Conservation (phyloP, 2,113 vertebrate species). For the Equus przewalskii region DNA sequence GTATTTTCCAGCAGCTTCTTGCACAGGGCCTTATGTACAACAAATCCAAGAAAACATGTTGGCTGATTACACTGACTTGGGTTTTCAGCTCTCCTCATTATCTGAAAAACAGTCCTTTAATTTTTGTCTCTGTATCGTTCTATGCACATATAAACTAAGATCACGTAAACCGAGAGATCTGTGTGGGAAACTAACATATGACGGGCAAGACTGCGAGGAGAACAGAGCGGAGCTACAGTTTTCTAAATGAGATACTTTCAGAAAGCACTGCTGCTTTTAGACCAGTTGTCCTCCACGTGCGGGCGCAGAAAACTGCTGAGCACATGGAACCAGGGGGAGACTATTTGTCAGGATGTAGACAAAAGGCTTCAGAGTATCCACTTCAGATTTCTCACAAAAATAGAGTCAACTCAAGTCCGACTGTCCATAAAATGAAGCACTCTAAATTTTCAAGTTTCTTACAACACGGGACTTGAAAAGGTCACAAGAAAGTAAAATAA, state of each 20-base stretch:
- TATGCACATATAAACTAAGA: not conserved
- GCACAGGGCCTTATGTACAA: not conserved
- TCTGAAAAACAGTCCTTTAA: not conserved
- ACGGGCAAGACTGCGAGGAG: not conserved
- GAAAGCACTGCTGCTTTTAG: not conserved
- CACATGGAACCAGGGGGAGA: not conserved
- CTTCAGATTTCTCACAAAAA: not conserved
- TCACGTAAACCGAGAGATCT: not conserved
- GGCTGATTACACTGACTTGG: not conserved
- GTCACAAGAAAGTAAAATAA: not conserved
- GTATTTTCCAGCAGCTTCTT: conserved; percentile 48
- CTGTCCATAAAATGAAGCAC: not conserved
- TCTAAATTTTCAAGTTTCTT: conserved; percentile 23
- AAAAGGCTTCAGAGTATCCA: not conserved
- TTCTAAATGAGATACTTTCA: not conserved
- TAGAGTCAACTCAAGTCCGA: not conserved
- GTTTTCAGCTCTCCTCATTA: not conserved
- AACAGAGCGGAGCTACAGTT: not conserved
- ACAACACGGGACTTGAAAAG: not conserved
- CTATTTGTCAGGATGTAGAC: not conserved
- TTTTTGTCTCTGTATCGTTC: not conserved
- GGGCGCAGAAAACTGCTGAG: not conserved
- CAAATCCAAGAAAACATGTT: not conserved
- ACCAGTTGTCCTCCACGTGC: not conserved
- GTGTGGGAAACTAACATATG: not conserved